Base-by-base conservation (phyloP, 2,113 vertebrate species). In the Myiagra hebetior region DNA sequence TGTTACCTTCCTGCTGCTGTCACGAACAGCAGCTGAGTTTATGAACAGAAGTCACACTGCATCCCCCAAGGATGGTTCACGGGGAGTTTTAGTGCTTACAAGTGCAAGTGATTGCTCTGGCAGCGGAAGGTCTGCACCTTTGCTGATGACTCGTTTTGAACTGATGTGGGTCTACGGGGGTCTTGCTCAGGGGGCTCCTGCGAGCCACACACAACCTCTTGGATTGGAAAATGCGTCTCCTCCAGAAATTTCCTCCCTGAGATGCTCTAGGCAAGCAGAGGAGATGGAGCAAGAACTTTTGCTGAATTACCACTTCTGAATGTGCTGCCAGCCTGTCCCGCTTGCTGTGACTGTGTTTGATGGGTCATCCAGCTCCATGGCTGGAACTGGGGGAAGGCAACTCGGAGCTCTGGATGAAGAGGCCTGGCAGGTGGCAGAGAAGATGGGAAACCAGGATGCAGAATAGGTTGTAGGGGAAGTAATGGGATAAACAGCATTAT, bases 301-400 rank as follows among this genome's bases (percentile, higher is more conserved):
- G 4, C 53, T 55, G 62, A 60, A 83, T 41, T 76, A 47, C n/a
- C 33, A 56, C 31, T 55, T 65, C 8, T 23, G 31, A 27, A 30
- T 10, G 39, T 20, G 35, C 56, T 74, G 53, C 60, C 56, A 72
- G 60, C 30, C 39, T 30, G 44, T 6, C 16, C 16, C 1, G 1
- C 16, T 52, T 35, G 57, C 24, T 68, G 21, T 13, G 26, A 79
- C 26, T 3, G 2, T 39, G 41, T 68, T 47, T 10, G 11, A 56
- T 28, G 28, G 41, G 24, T 85, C 44, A 30, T 21, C 13, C 67
- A 72, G 70, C 22, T 60, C 24, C 14, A 5, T 0, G 0, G 35
- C 15, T 44, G 41, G n/a, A 83, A 80, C 26, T 12, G 21, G 30
- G 23, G 19, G 8, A 77, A 44, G 7, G 44, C 1, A 6, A 64